Percentiles rank a stretch among this genome's conserved stretches.
Conservation (phyloP, 2,113 vertebrate genomes). For the Scytalopus superciliaris region DNA sequence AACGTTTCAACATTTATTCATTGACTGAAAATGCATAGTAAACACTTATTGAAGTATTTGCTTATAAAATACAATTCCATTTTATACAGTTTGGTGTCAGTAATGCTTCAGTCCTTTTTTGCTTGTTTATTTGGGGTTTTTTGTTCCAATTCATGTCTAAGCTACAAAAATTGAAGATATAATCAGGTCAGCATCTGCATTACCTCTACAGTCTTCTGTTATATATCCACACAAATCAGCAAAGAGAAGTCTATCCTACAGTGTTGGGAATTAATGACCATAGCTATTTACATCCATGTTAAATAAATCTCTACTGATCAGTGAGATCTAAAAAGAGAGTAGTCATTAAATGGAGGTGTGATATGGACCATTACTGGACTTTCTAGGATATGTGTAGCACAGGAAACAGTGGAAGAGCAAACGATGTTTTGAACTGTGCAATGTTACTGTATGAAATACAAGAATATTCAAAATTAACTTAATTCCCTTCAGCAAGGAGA, state of each 20-base stretch:
- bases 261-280: background rate
- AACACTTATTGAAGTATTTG: background rate
- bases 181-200: background rate
- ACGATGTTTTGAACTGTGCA: background rate
- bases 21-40: background rate
- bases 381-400: background rate
- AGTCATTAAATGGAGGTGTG: background rate
- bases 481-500: background rate
- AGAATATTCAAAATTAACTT: background rate
- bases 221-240: background rate
- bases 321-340: background rate
- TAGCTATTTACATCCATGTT: background rate
- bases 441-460: background rate
- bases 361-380: background rate
- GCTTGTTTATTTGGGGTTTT: background rate
- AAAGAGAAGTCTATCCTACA: background rate
- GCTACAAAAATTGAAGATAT: background rate
- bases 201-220: background rate
- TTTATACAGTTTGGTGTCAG: background rate
- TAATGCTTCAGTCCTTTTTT: background rate
- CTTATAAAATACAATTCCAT: background rate
- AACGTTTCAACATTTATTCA: background rate
- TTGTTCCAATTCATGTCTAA: background rate
- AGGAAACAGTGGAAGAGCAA: rapidly evolving
- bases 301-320: background rate